These are phyloP conservation scores for Apteryx mantelli DNA, from an alignment of 2,113 vertebrate species.

Conservation along the genomic window DNA sequence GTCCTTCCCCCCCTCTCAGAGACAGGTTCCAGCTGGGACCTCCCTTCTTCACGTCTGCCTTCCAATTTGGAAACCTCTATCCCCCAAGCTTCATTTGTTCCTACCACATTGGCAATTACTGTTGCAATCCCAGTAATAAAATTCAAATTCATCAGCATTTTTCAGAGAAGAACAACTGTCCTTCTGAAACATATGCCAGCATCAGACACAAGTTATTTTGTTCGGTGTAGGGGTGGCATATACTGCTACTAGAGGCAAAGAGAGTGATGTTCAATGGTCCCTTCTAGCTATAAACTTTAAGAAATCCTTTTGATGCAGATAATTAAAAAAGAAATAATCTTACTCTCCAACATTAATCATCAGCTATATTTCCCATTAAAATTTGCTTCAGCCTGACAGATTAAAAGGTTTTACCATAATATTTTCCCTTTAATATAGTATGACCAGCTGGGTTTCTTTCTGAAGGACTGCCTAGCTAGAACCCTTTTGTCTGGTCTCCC, in stretches of 20 bases:
- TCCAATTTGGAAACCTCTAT: constrained; percentile 48
- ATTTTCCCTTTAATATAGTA: neutral
- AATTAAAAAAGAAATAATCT: constrained; percentile 32
- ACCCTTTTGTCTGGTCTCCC: neutral
- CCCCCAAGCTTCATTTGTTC: constrained; percentile 6
- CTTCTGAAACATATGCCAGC: constrained; percentile 43
- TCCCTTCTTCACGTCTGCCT: neutral
- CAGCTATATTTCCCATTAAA: neutral
- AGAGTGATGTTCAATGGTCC: constrained; percentile 26
- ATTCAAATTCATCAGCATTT: constrained; percentile 34
- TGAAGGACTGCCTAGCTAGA: neutral
- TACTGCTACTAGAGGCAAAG: constrained; percentile 40
- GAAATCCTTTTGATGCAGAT: constrained; percentile 25
- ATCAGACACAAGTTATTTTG: constrained; percentile 51
- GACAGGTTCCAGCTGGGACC: neutral
- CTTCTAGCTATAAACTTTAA: constrained; percentile 42
- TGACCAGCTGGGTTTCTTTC: constrained; percentile 13
- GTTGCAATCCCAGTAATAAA: constrained; percentile 31
- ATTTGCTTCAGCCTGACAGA: neutral
- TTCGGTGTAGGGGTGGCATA: constrained; percentile 15
- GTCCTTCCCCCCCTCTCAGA: neutral
- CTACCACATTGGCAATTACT: constrained; percentile 23
- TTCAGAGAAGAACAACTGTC: constrained; percentile 32
- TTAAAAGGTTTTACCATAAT: neutral
- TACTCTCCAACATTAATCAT: constrained; percentile 5